A percentile compares a stretch with the other conserved stretches of the same genome.
Evolutionary conservation across 2,113 vertebrate species (phyloP).

Genomic region (Ondatra zibethicus): DNA sequence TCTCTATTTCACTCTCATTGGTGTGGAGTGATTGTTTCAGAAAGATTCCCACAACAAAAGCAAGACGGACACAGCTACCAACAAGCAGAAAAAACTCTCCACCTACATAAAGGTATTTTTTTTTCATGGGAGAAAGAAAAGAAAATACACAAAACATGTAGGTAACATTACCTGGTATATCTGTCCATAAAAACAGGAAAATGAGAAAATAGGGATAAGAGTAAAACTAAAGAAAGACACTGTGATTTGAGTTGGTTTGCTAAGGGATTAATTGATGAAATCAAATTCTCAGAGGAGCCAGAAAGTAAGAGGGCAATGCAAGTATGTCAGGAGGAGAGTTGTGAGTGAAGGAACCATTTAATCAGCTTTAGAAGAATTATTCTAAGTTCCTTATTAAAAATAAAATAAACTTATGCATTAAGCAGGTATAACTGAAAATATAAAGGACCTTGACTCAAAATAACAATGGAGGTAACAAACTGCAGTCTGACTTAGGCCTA

Average conservation of each 20-base stretch:
- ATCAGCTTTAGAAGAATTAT: neutral
- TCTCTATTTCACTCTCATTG: neutral
- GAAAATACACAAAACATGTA: neutral
- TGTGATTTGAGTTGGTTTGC: neutral
- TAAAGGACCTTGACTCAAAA: neutral
- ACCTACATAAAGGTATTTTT: neutral
- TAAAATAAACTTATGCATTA: neutral
- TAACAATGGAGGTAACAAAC: neutral
- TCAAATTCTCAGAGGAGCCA: neutral
- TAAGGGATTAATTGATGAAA: neutral
- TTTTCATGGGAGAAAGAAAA: neutral
- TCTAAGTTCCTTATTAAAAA: neutral
- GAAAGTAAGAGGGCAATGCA: neutral
- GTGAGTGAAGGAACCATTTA: neutral
- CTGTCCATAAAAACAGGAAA: neutral
- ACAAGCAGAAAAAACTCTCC: neutral
- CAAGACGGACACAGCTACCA: neutral
- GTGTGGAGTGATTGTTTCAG: neutral
- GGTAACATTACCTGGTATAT: neutral
- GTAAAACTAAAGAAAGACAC: neutral
- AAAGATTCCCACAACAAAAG: neutral
- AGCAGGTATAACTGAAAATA: neutral
- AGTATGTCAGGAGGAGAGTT: neutral
- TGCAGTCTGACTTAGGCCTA: neutral
- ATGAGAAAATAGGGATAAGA: neutral